These are phyloP conservation scores for Neelides folsomi DNA, from an alignment of 2,888 invertebrate genomes.

Conservation along the genomic window DNA sequence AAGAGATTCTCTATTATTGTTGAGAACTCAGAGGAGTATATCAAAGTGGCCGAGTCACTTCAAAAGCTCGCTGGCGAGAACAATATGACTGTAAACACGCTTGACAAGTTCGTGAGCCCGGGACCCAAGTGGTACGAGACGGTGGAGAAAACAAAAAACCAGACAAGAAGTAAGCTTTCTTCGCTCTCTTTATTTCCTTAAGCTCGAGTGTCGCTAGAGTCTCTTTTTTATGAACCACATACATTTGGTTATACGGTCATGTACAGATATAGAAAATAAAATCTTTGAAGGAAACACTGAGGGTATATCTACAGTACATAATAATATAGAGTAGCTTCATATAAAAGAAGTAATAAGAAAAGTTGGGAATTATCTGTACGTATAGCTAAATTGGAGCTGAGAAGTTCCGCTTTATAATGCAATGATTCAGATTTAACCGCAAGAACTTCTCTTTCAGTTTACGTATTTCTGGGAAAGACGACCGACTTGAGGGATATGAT, in stretches of 20 bases:
- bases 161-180: slow-evolving; percentile 56
- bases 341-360: too few species aligned
- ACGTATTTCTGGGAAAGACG: slow-evolving; percentile 82
- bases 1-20: slow-evolving; percentile 79
- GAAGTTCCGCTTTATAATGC: neutral
- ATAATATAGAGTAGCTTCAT: too few species aligned
- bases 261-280: too few species aligned
- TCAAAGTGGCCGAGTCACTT: slow-evolving; percentile 66
- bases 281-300: too few species aligned
- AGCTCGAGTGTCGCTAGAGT: neutral
- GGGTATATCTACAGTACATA: too few species aligned
- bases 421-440: neutral
- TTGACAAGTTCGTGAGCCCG: slow-evolving; percentile 63
- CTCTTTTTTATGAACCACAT: neutral
- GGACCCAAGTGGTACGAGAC: slow-evolving; percentile 66
- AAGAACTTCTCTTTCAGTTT: slow-evolving; percentile 52
- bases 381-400: neutral
- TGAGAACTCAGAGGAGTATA: slow-evolving; percentile 53
- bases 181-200: neutral
- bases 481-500: slow-evolving; percentile 77
- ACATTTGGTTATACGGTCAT: too few species aligned
- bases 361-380: too few species aligned
- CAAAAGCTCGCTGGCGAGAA: slow-evolving; percentile 57
- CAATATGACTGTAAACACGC: slow-evolving; percentile 73
- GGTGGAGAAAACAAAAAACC: slow-evolving; percentile 69